A percentile compares a stretch with the other conserved stretches of the same genome.
Evolutionary conservation across 2,888 invertebrate genomes (phyloP).

Genomic region (Cryptophagus acutangulus): DNA sequence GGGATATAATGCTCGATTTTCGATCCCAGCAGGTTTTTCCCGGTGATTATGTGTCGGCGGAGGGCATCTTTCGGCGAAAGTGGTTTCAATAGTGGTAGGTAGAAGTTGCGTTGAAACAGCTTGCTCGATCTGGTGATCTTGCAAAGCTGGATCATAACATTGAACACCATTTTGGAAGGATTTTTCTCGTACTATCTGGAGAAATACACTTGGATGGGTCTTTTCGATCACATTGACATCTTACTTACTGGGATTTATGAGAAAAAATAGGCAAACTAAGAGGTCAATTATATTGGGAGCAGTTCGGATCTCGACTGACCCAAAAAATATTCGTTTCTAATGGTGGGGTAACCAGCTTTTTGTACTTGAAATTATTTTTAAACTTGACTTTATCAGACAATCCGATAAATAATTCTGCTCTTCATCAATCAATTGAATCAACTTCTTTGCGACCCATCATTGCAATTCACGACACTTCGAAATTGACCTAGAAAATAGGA

Average conservation of each 20-base stretch:
- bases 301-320: slow-evolving; percentile 34
- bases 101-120: slow-evolving; percentile 75
- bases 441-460: too few relatives aligned
- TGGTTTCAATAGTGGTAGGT: slow-evolving; percentile 74
- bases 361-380: neutral
- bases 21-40: slow-evolving; percentile 68
- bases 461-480: too few relatives aligned
- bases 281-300: slow-evolving; percentile 28
- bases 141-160: slow-evolving; percentile 63
- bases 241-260: neutral
- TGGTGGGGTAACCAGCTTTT: slow-evolving; percentile 24
- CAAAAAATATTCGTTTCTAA: slow-evolving; percentile 24
- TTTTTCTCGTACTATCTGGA: slow-evolving; percentile 12
- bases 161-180: slow-evolving; percentile 40
- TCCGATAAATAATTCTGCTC: neutral
- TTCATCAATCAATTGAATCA: too few relatives aligned
- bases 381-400: neutral
- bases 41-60: slow-evolving; percentile 72
- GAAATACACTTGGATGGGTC: slow-evolving; percentile 14
- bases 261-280: slow-evolving; percentile 18
- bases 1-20: slow-evolving; percentile 72
- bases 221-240: slow-evolving; percentile 4
- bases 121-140: slow-evolving; percentile 76
- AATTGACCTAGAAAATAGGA: too few relatives aligned
- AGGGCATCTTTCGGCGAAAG: slow-evolving; percentile 80